Evolutionary conservation across 2,888 invertebrate species (phyloP), one percentile per base, ranked within the genome.

Genomic region (Chesias legatella): DNA sequence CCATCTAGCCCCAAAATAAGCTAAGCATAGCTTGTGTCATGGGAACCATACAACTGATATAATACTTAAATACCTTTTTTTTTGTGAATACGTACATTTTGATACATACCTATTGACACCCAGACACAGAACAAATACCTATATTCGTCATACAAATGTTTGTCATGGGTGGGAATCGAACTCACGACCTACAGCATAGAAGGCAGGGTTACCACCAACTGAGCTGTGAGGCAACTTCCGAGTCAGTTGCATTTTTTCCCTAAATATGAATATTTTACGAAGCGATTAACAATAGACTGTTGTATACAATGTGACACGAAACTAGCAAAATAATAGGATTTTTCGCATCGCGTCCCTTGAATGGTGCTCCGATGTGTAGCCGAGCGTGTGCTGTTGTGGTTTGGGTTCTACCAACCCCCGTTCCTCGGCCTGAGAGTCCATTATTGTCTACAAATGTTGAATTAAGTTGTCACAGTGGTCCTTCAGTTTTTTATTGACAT

Each of bases 251-350:
- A n/a, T 25, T 33, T 28, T 42, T 32, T 20, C 10, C 10, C 9
- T 28, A 10, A 28, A 32, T 28, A 23, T 28, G 10, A 10, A n/a
- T 21, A 29, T 29, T 20, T 11, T 25, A 20, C 24, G 21, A 23
- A 31, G 13, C 5, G 6, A 24, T 22, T 9, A 22, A 41, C 23
- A 46, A 46, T 31, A 40, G 42, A 35, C 37, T 46, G 45, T 30
- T 47, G 7, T 13, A n/a, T 33, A 42, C 33, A 50, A 52, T 50
- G 44, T 35, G 42, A 50, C 51, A 36, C 41, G 51, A 51, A 54
- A 54, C 48, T 53, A 56, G 50, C 51, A 52, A 53, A 40, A 52
- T 60, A 55, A 60, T 58, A 48, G 41, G 52, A 58, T 60, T 60
- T 56, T 47, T 37, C 56, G 51, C 53, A 36, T 54, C 49, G 43